Evolutionary conservation across 2,888 invertebrate genomes (phyloP), one percentile per base, ranked within the genome.

Genomic region (Philhelius pedissequus): DNA sequence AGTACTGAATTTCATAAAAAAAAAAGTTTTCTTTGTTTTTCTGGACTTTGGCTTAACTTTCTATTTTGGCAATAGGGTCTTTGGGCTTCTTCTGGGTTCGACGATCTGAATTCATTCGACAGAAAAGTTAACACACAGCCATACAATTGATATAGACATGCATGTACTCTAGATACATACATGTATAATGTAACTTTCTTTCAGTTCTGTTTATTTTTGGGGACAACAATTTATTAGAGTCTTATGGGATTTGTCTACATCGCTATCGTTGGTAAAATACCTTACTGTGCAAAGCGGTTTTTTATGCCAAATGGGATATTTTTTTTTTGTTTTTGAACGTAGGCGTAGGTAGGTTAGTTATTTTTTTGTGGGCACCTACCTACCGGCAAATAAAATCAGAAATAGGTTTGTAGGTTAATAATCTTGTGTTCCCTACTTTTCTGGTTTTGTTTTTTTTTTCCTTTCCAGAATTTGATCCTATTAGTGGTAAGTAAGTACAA

Each of bases 381-480:
- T 27, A 50, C 13, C 1, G 30, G 18, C 9, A 43, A 43, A 18
- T 25, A 7, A 15, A 15, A 69, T 54, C 13, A 62, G 60, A 69
- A 50, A 73, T 64, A 70, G 78, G 70, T 78, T 74, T 83, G n/a
- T 83, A 38, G 83, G 83, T 78, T 79, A 79, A 66, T 79, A 56
- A 25, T 66, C 79, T 35, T 74, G 35, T 30, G 50, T 45, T 45
- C 62, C 35, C 30, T 18, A 66, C 64, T 56, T 22, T 52, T 38
- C 48, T 32, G 43, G 45, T 11, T 56, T 56, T 35, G 20, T 48
- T 48, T 1, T 40, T 6, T 43, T 35, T 35, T 25, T 38, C n/a
- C n/a, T 27, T 68, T 78, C 62, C 73, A 50, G 73, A 48, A 58
- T 66, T 64, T 35, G 64, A 58, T 74, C 62, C 70, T 32, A 83